Base-by-base conservation (phyloP, 2,113 vertebrate genomes). In the Thermophis baileyi region DNA sequence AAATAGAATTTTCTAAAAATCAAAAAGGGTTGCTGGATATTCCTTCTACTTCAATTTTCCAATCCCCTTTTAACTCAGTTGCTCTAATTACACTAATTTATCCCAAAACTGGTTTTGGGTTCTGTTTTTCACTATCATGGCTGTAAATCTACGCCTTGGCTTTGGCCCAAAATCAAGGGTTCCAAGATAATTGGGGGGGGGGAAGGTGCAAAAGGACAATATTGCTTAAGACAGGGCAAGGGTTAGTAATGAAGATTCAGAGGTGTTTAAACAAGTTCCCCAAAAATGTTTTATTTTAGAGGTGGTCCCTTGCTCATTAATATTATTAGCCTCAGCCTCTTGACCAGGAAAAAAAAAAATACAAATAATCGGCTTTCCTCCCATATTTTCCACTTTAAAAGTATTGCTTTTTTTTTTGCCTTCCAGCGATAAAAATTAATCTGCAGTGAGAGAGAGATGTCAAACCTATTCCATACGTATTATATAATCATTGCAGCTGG, bases 401-500 rank as follows among this genome's bases (percentile, higher is more conserved):
- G 85, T 95, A 94, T 94, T 94, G 95, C 91, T 96, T 96, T 96
- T 97, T 96, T 97, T 96, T 97, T 96, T 97, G 97, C 97, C 97
- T 96, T 94, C 85, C 89, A 94, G 90, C 89, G 93, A 94, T 24
- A 96, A 95, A 93, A 93, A 92, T 87, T 91, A 91, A 91, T 16
- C 95, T 0, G 69, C 96, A 95, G 92, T 92, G 94, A 95, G 94
- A 69, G 24, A 95, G 94, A 96, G 97, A 98, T 96, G 50, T 96
- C 96, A 97, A 96, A 96, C 96, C 87, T 95, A 95, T 92, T 97
- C 97, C 95, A 96, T 97, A 97, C 98, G 97, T 97, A 97, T 98
- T 98, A 98, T 97, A 97, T 98, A 98, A 98, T 96, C 98, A 97
- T 97, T 98, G 98, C 97, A 97, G 98, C 96, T 97, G 96, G 96